Conservation (phyloP, 2,888 invertebrate genomes). For the Hyposoter didymator region DNA sequence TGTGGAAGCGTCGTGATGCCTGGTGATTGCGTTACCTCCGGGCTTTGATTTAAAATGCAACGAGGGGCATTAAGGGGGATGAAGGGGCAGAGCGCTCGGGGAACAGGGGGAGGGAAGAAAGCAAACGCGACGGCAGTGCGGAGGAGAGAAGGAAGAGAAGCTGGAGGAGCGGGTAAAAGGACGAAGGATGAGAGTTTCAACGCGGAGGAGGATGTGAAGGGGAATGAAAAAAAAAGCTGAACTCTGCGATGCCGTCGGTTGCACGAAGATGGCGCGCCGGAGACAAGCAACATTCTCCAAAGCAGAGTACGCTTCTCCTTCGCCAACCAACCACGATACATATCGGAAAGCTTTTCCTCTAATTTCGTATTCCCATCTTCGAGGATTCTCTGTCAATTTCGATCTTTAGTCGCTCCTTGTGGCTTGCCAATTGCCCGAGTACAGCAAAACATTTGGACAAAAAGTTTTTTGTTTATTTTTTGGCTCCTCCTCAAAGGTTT, state of each 20-base stretch:
- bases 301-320: constrained; percentile 43
- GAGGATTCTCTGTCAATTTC: constrained; percentile 24
- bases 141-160: constrained; percentile 42
- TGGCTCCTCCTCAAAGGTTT: not conserved
- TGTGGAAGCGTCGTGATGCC: constrained; percentile 85
- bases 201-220: constrained; percentile 43
- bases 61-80: constrained; percentile 78
- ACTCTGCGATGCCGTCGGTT: constrained; percentile 47
- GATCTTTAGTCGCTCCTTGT: constrained; percentile 28
- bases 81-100: constrained; percentile 63
- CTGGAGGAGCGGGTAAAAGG: constrained; percentile 65
- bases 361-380: constrained; percentile 17
- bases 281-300: constrained; percentile 27
- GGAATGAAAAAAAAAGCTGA: constrained; percentile 50
- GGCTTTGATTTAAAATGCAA: constrained; percentile 85
- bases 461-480: not conserved
- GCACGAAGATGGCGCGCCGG: constrained; percentile 50
- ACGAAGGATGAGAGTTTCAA: constrained; percentile 62
- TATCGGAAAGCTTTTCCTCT: constrained; percentile 31
- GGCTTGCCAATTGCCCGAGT: not conserved
- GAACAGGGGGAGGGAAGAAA: constrained; percentile 58
- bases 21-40: constrained; percentile 84
- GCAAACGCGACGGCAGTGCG: constrained; percentile 8
- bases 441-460: not conserved
- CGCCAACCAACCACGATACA: constrained; percentile 11